Conservation (phyloP, 2,113 vertebrate genomes). For the Cranoglanis bouderius region DNA sequence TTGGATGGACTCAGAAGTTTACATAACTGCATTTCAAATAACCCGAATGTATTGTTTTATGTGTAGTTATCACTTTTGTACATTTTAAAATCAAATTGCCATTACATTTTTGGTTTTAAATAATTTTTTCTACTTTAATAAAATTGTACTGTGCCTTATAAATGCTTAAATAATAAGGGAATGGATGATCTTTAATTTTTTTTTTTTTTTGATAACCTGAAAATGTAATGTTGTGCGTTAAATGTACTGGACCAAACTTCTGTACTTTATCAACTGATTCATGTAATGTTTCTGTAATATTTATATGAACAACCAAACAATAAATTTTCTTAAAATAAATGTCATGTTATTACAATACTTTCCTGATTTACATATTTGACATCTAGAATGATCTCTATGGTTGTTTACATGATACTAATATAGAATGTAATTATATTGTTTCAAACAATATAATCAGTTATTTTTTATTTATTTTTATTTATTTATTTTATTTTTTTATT, state of each 20-base stretch:
- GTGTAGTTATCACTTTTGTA: constrained; percentile 13
- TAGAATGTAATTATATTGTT: background rate
- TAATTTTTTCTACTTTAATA: constrained; percentile 19
- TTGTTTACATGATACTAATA: background rate
- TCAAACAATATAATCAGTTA: background rate
- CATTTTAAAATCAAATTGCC: background rate
- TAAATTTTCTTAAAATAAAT: constrained; percentile 14
- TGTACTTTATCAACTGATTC: background rate
- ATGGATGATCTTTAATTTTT: background rate
- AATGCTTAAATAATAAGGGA: constrained; percentile 19
- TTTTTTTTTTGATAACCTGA: background rate
- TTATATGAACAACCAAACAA: background rate
- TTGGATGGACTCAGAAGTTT: background rate
- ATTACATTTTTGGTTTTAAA: constrained; percentile 10
- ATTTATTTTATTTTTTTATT: background rate
- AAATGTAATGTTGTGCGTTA: background rate
- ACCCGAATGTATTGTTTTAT: constrained; percentile 26
- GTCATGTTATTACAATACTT: background rate
- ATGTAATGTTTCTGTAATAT: background rate
- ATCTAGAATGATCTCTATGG: background rate
- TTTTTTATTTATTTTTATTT: too few relatives aligned
- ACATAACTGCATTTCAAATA: background rate
- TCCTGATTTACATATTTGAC: background rate
- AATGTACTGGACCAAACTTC: constrained; percentile 6
- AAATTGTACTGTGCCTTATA: constrained; percentile 58